Evolutionary conservation across 2,113 vertebrate species (phyloP).

Genomic region (Eira barbara): DNA sequence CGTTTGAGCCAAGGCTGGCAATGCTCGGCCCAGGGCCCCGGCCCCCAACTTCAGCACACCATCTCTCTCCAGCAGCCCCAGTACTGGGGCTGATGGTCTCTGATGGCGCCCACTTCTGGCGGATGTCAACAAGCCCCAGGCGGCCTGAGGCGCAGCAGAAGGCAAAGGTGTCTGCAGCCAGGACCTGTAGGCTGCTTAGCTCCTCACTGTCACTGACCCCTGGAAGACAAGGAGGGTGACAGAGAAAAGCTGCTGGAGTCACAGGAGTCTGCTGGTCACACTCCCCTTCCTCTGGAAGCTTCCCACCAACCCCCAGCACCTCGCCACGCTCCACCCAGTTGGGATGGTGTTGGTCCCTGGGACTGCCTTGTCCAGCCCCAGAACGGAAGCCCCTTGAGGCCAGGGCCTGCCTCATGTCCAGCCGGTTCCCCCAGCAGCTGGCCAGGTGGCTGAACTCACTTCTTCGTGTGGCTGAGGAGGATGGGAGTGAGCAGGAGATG

Average conservation of each 20-base stretch:
- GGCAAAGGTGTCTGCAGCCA: slow-evolving; percentile 79
- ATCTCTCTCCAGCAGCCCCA: neutral
- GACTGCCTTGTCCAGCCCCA: neutral
- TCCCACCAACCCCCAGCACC: neutral
- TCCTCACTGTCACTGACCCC: slow-evolving; percentile 63
- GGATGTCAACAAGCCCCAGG: slow-evolving; percentile 84
- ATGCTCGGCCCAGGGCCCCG: slow-evolving; percentile 67
- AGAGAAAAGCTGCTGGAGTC: neutral
- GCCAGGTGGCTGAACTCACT: neutral
- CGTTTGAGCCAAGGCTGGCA: slow-evolving; percentile 82
- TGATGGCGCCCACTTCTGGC: slow-evolving; percentile 62
- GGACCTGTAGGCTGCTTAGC: slow-evolving; percentile 84
- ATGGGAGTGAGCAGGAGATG: neutral
- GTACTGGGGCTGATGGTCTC: neutral
- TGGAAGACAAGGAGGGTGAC: slow-evolving; percentile 7
- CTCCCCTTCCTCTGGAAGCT: neutral
- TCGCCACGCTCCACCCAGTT: accelerated
- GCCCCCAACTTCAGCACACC: slow-evolving; percentile 79
- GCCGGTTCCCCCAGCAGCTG: neutral
- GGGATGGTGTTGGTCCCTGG: neutral
- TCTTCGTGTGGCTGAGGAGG: neutral
- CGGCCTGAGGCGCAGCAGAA: slow-evolving; percentile 83
- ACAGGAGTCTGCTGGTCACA: neutral
- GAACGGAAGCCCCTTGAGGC: neutral
- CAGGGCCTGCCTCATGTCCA: neutral